Evolutionary conservation across 2,888 invertebrate genomes (phyloP), one percentile per base, ranked within the genome.

Genomic region (Allophyes oxyacanthae): DNA sequence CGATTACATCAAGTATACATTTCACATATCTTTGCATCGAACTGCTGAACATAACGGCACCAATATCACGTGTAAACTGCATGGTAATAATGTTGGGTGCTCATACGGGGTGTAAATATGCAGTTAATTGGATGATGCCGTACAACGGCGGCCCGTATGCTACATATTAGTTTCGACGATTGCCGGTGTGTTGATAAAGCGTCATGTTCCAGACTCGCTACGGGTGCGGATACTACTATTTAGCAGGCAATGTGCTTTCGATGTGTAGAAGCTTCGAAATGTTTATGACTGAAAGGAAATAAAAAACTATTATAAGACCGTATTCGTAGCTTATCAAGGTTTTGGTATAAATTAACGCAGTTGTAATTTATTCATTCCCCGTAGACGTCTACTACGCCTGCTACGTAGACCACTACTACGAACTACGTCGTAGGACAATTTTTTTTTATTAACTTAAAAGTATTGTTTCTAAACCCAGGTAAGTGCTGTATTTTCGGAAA

Each of bases 61-160:
- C 57, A 46, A 61, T 54, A 63, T 60, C 51, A 56, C 66, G 67
- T 71, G 77, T 65, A 64, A 72, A 72, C 65, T 66, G 59, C 63
- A 58, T 13, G 41, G 55, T 63, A 68, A 64, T 72, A 70, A 58
- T 64, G 68, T 70, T 58, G 57, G 48, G 60, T 58, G 52, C 70
- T 57, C 61, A 50, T 60, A 69, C 57, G 49, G 57, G 59, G 74
- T 71, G 82, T 81, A 80, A 83, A 83, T 79, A 82, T 75, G 74
- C 70, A 77, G 69, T 77, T 85, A 85, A 85, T 86, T 86, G 81
- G 79, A 77, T 82, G 81, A 84, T 81, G 67, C 80, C 79, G 77
- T 84, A 81, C 79, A 79, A 78, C 75, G 70, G 63, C 63, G 41
- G 43, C 72, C 72, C 69, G 74, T 68, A 71, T 72, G 66, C 72